Evolutionary conservation across 2,113 vertebrate genomes (phyloP), one percentile per base, ranked within the genome.

Genomic region (Telmatochromis sp.): DNA sequence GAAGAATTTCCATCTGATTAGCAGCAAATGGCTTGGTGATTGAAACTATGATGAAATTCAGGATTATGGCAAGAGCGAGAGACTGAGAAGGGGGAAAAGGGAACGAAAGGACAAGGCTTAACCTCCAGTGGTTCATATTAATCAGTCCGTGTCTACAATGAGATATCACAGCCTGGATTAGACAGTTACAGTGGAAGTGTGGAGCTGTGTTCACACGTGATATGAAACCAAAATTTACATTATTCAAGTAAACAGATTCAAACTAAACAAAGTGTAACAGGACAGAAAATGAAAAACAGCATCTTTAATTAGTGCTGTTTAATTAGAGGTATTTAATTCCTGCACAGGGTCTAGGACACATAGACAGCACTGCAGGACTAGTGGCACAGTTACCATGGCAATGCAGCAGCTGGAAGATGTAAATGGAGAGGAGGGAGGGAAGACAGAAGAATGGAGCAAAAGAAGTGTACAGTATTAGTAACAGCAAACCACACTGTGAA

Each of bases 1-100:
- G 23, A 91, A 51, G 60, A 89, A 78, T 85, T 13, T 70, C 49
- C 68, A 17, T 86, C 9, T 86, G 81, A 91, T 91, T 84, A 89
- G 79, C 49, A 35, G 70, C 19, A 63, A 93, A 83, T 54, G 83
- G 60, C 11, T 47, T 53, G 2, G 8, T 45, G 85, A 88, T 88
- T 58, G 75, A 87, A 87, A 53, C 70, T 40, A 49, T 65, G 84
- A 91, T 86, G 86, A 78, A 65, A 85, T 49, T 51, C 11, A 7
- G 26, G 81, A 87, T 88, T 35, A 87, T 65, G 45, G 49, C 40
- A 11, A 3, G 57, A 53, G 73, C 1, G 13, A 80, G 35, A 63
- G 26, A 79, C 3, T 3, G 57, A 55, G 35, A 33, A 23, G 40
- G 28, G 21, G 9, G 17, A 6, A 26, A 7, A 17, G 28, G 75